Evolutionary conservation across 2,797 vertebrate genomes (phyloP).

Genomic region (Lithobates sylvaticus): DNA sequence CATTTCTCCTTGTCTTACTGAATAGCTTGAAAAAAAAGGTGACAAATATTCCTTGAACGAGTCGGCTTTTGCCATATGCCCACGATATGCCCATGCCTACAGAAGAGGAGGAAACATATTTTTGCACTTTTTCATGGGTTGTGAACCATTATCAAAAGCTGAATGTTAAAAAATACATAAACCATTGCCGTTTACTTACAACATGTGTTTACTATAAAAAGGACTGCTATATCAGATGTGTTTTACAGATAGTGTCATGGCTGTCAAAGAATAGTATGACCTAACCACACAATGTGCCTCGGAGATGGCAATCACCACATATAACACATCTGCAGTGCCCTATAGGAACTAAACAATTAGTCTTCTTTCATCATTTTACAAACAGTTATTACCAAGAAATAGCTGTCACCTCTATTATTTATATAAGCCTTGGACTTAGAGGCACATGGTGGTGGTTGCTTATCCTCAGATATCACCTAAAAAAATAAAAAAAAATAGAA

Average conservation of each 20-base stretch:
- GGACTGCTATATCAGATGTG: not conserved
- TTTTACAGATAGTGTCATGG: not conserved
- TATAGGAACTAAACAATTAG: not conserved
- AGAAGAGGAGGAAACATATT: not conserved
- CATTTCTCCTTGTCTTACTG: not conserved
- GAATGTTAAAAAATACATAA: not conserved
- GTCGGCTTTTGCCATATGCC: not conserved
- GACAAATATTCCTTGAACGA: not conserved
- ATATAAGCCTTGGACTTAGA: not conserved
- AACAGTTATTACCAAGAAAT: not conserved
- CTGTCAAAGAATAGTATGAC: not conserved
- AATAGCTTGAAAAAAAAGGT: not conserved
- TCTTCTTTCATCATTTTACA: not conserved
- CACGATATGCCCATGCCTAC: not conserved
- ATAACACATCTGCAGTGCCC: not conserved
- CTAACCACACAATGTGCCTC: not conserved
- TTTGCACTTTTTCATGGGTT: not conserved
- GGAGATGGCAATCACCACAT: not conserved
- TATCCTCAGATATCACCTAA: not conserved
- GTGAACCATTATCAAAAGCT: not conserved
- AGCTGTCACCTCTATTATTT: not conserved
- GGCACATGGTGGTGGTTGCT: not conserved
- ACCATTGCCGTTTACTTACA: not conserved
- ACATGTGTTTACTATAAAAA: not conserved
- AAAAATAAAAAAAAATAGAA: constrained; percentile 4